phyloP scores from a whole-genome alignment of 1,140 invertebrate genomes.

The Goniozus legneri region DNA sequence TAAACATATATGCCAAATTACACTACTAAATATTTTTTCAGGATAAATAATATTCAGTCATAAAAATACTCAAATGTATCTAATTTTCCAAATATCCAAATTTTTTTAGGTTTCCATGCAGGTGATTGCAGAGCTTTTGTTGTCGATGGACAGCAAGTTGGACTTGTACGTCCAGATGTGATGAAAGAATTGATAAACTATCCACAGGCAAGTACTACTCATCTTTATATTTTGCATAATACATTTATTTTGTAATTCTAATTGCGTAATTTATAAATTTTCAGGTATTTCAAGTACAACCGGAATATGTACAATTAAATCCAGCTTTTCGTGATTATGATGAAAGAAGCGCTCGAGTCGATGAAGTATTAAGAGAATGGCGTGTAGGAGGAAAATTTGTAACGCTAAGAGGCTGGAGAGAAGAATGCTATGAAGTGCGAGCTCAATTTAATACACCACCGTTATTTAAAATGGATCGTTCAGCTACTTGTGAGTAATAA shows the following conservation, averaged over 20 bases:
- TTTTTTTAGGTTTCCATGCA: constrained; percentile 62
- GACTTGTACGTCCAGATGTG: constrained; percentile 78
- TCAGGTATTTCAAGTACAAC: constrained; percentile 68
- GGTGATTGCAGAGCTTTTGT: constrained; percentile 81
- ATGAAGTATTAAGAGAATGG: constrained; percentile 73
- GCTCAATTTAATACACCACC: constrained; percentile 66
- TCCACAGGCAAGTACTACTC: constrained; percentile 67
- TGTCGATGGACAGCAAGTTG: constrained; percentile 83
- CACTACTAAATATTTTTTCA: too few species aligned
- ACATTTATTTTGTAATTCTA: neutral
- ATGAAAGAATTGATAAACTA: constrained; percentile 74
- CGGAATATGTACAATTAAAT: constrained; percentile 75
- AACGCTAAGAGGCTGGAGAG: constrained; percentile 82
- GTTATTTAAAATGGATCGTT: constrained; percentile 86
- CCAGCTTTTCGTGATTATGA: constrained; percentile 79
- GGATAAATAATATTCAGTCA: too few species aligned
- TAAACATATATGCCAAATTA: too few species aligned
- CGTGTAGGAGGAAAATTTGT: constrained; percentile 61
- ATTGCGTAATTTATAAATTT: constrained; percentile 10
- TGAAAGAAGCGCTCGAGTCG: constrained; percentile 74
- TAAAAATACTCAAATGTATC: too few species aligned
- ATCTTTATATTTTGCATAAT: constrained; percentile 10
- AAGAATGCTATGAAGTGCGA: constrained; percentile 88
- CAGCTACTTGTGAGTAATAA: constrained; percentile 80
- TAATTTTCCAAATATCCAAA: neutral